A percentile compares a stretch with the other conserved stretches of the same genome.
Conservation (phyloP, 92 coral and sea anemone species). For the Zoanthus sociatus region DNA sequence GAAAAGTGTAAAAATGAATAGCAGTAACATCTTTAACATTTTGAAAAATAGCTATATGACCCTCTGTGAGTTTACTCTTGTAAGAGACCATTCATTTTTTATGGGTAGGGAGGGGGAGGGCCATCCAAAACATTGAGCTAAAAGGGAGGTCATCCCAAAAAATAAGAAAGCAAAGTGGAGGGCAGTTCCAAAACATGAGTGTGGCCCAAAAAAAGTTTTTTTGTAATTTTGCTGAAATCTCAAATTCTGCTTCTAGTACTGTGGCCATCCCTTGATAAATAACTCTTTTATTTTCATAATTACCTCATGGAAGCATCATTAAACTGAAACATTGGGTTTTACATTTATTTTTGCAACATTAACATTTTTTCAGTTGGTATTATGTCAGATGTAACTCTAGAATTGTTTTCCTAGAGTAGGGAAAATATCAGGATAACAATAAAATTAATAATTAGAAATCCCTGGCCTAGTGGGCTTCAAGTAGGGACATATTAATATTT, state of each 20-base stretch:
- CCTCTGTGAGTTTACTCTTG: constrained; percentile 13
- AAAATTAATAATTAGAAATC: not conserved
- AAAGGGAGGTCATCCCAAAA: no score
- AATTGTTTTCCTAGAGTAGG: not conserved
- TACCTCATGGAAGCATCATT: not conserved
- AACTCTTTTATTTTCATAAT: constrained; percentile 6
- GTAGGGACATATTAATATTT: not conserved
- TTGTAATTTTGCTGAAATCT: no score
- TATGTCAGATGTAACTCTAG: not conserved
- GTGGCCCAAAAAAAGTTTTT: no score
- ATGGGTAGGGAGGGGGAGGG: no score
- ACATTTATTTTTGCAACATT: not conserved
- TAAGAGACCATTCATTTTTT: not conserved
- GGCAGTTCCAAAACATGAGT: no score
- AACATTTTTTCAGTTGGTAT: not conserved
- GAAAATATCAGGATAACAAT: not conserved
- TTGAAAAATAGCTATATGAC: not conserved
- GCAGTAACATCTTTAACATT: constrained; percentile 8
- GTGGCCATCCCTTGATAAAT: constrained; percentile 19
- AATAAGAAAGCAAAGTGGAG: no score
- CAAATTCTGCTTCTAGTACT: not conserved
- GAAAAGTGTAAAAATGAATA: constrained; percentile 2
- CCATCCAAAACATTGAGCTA: no score
- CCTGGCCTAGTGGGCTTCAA: constrained; percentile 18
- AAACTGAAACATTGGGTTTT: constrained; percentile 17